Conservation (phyloP, 2,113 vertebrate species). For the Odontophorus gujanensis region DNA sequence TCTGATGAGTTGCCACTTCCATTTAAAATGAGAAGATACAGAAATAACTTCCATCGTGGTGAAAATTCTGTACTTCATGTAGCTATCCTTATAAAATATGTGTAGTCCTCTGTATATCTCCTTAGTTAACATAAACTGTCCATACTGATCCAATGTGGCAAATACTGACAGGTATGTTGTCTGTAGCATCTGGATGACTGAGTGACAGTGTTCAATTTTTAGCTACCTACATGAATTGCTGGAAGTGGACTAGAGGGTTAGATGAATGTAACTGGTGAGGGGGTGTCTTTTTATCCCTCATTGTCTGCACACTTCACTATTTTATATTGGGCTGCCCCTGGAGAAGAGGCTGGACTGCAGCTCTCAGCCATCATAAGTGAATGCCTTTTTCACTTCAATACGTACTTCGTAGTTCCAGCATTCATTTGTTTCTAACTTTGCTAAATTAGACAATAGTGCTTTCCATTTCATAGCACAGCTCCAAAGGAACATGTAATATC, state of each 20-base stretch:
- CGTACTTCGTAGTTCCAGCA: background rate
- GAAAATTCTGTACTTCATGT: background rate
- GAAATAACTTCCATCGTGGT: background rate
- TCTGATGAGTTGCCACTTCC: background rate
- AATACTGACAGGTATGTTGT: background rate
- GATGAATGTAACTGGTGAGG: fast-evolving
- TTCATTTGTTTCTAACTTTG: background rate
- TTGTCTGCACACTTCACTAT: background rate
- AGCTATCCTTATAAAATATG: background rate
- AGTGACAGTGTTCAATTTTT: background rate
- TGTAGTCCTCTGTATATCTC: background rate
- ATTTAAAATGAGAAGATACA: background rate
- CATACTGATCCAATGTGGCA: background rate
- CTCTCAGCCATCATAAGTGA: background rate
- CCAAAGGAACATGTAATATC: background rate
- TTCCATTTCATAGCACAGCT: background rate
- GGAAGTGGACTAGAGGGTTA: background rate
- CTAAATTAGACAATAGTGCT: background rate
- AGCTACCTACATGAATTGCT: background rate
- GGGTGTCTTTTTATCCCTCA: background rate
- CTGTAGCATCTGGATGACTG: background rate
- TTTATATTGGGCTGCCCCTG: background rate
- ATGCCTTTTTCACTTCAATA: background rate
- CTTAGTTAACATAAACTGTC: background rate
- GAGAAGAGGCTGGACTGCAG: background rate